phyloP scores from a whole-genome alignment of 2,888 invertebrate species.

The Eupithecia tripunctaria region DNA sequence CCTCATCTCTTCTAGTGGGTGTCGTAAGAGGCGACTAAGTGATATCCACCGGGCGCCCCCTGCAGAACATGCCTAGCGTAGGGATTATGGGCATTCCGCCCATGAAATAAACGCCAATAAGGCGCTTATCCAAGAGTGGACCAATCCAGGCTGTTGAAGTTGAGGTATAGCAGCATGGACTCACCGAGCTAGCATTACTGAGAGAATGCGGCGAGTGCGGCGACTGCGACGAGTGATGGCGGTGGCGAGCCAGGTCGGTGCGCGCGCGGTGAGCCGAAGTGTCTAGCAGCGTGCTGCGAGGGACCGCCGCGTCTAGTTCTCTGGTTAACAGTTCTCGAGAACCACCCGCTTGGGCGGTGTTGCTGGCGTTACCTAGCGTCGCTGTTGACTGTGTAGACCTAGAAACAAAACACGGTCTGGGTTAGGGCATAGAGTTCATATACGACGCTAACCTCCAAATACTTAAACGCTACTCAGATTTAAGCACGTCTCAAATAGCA shows the following conservation, averaged over 20 bases:
- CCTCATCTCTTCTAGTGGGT: too few species aligned
- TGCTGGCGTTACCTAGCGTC: slow-evolving; percentile 39
- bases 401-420: background rate
- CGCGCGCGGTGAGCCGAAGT: slow-evolving; percentile 89
- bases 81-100: too few species aligned
- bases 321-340: slow-evolving; percentile 81
- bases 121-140: too few species aligned
- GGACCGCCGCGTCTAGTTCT: slow-evolving; percentile 91
- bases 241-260: slow-evolving; percentile 92
- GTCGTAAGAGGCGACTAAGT: too few species aligned
- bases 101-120: too few species aligned
- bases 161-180: background rate
- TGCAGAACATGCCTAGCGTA: too few species aligned
- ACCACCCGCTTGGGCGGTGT: slow-evolving; percentile 50
- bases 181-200: slow-evolving; percentile 84
- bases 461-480: too few species aligned
- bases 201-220: slow-evolving; percentile 75
- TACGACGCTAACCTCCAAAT: too few species aligned
- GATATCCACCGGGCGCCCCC: too few species aligned
- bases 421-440: too few species aligned
- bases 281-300: slow-evolving; percentile 90
- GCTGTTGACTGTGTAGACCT: slow-evolving; percentile 30
- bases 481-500: too few species aligned
- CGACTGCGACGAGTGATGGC: slow-evolving; percentile 71
- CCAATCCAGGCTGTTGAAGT: too few species aligned